Percentiles rank a stretch among this genome's conserved stretches.
These are phyloP conservation scores for Larimichthys polyactis DNA, from an alignment of 2,113 vertebrate genomes.

Conservation along the genomic window DNA sequence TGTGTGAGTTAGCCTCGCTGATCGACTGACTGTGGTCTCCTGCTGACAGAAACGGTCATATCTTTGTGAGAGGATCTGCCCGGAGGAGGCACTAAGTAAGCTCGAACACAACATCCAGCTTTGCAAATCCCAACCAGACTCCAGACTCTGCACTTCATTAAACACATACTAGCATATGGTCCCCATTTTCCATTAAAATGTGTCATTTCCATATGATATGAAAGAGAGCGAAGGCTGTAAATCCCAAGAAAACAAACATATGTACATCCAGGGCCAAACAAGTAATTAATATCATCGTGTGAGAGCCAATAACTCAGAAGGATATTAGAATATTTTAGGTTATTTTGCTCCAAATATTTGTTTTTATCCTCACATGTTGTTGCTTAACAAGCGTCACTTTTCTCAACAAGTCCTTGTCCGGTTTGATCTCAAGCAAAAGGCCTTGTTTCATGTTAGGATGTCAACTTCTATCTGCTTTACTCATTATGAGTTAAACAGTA, in stretches of 20 bases:
- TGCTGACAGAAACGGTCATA: slow-evolving; percentile 66
- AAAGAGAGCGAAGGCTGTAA: slow-evolving; percentile 92
- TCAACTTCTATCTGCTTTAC: too few species aligned
- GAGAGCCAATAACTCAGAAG: slow-evolving; percentile 89
- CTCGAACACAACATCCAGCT: slow-evolving; percentile 79
- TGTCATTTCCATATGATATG: slow-evolving; percentile 95
- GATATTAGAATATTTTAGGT: slow-evolving; percentile 68
- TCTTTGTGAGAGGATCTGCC: slow-evolving; percentile 70
- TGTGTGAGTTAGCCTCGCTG: slow-evolving; percentile 10
- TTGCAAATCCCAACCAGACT: slow-evolving; percentile 76
- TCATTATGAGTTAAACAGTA: too few species aligned
- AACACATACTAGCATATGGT: slow-evolving; percentile 92
- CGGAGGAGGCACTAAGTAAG: slow-evolving; percentile 72
- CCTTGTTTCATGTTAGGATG: too few species aligned
- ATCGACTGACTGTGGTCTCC: slow-evolving; percentile 58
- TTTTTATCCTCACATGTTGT: slow-evolving; percentile 73
- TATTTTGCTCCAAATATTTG: slow-evolving; percentile 67
- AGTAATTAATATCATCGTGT: slow-evolving; percentile 93
- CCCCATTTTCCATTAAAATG: slow-evolving; percentile 93
- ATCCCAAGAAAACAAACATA: slow-evolving; percentile 89
- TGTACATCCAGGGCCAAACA: slow-evolving; percentile 90
- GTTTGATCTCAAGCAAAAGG: too few species aligned
- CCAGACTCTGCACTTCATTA: slow-evolving; percentile 94
- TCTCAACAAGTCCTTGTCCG: too few species aligned
- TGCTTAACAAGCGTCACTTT: slow-evolving; percentile 63